Evolutionary conservation across 1,140 invertebrate genomes (phyloP).

Genomic region (Atta cephalotes): DNA sequence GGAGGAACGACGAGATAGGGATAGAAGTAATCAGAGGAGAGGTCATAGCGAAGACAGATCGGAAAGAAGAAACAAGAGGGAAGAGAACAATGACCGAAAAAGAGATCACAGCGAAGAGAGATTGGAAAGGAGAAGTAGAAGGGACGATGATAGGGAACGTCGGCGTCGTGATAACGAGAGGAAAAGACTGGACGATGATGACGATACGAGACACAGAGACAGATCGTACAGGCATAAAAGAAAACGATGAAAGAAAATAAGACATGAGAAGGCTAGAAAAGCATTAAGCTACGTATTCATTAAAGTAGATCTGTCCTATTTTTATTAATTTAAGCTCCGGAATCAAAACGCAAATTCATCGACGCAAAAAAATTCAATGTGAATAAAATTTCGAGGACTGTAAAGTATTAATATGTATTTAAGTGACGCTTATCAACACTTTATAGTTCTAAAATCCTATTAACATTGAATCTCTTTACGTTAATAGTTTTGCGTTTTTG

Average conservation of each 20-base stretch:
- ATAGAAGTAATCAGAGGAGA: constrained; percentile 71
- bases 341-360: no score
- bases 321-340: no score
- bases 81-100: constrained; percentile 30
- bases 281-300: no score
- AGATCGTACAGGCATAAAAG: constrained; percentile 38
- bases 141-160: constrained; percentile 49
- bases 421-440: no score
- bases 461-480: no score
- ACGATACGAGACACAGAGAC: constrained; percentile 19
- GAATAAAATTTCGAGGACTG: no score
- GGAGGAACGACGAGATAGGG: constrained; percentile 67
- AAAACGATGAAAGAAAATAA: constrained; percentile 14
- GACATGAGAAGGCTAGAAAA: not conserved
- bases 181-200: constrained; percentile 18
- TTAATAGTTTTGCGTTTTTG: no score
- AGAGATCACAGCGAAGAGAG: constrained; percentile 21
- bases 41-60: constrained; percentile 12
- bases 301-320: no score
- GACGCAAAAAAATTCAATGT: no score
- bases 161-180: constrained; percentile 43
- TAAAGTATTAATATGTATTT: no score
- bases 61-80: constrained; percentile 37
- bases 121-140: constrained; percentile 23
- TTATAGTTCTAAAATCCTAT: no score